Conservation (phyloP, 1,140 invertebrate species). For the Drosophila albomicans region DNA sequence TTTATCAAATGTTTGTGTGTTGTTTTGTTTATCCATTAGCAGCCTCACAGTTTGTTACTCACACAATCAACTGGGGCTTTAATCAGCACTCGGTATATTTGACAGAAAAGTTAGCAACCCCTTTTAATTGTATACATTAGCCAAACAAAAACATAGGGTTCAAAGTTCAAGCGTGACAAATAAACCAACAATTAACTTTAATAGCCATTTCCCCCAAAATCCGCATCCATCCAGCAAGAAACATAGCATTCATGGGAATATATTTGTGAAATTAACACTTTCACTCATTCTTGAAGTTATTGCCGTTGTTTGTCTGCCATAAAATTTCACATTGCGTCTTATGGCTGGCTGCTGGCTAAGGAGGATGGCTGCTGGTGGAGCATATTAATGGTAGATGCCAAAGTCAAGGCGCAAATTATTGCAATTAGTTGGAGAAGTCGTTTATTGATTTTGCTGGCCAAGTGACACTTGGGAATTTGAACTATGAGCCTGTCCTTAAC, state of each 20-base stretch:
- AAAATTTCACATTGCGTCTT: conserved; percentile 46
- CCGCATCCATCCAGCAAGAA: neutral
- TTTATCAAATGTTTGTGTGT: neutral
- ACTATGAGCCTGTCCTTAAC: conserved; percentile 27
- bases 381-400: conserved; percentile 15
- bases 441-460: conserved; percentile 73
- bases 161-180: conserved; percentile 78
- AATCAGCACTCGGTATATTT: conserved; percentile 8
- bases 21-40: conserved; percentile 14
- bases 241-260: conserved; percentile 25
- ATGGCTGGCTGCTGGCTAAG: neutral
- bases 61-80: conserved; percentile 36
- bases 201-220: conserved; percentile 54
- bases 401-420: conserved; percentile 61
- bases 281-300: conserved; percentile 38
- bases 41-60: conserved; percentile 44
- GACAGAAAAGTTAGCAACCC: conserved; percentile 29
- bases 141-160: conserved; percentile 56
- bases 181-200: conserved; percentile 78
- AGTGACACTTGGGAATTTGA: conserved; percentile 70
- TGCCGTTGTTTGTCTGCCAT: conserved; percentile 42
- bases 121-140: conserved; percentile 61
- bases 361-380: neutral
- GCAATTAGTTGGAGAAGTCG: conserved; percentile 67
- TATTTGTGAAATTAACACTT: conserved; percentile 79